Evolutionary conservation across 1,140 invertebrate species (phyloP).

Genomic region (Drosophila athabasca): DNA sequence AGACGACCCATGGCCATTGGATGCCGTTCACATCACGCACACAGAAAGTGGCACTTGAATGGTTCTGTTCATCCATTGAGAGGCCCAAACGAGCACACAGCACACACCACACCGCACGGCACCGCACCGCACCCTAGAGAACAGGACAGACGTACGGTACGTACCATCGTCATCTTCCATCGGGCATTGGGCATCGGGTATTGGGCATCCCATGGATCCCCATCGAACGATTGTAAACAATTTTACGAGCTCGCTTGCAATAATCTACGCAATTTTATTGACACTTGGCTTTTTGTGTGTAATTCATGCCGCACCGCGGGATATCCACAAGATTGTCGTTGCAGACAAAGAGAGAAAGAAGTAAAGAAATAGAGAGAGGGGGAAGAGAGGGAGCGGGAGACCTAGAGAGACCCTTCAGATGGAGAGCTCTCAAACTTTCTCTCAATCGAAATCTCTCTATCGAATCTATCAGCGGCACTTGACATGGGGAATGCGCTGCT

Average conservation of each 20-base stretch:
- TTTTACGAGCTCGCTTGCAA: constrained; percentile 78
- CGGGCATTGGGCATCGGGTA: no score
- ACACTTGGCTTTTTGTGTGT: constrained; percentile 70
- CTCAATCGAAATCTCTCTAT: constrained; percentile 13
- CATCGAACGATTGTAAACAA: constrained; percentile 68
- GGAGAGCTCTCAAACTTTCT: constrained; percentile 34
- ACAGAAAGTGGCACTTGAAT: constrained; percentile 73
- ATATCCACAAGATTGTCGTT: constrained; percentile 36
- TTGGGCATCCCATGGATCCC: not conserved
- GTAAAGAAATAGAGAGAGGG: no score
- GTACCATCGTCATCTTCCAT: not conserved
- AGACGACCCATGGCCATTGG: constrained; percentile 1
- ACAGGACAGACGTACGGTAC: not conserved
- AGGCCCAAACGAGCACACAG: not conserved
- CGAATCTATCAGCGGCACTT: constrained; percentile 34
- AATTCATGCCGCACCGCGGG: constrained; percentile 66
- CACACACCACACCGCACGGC: constrained; percentile 1
- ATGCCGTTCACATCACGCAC: constrained; percentile 56
- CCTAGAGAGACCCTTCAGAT: constrained; percentile 14
- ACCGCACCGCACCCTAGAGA: not conserved
- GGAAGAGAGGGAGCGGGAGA: no score
- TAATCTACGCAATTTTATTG: constrained; percentile 82
- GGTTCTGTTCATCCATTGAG: constrained; percentile 40
- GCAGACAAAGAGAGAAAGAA: constrained; percentile 3
- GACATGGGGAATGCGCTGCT: constrained; percentile 57